Conservation (phyloP, 1,140 invertebrate species). For the Xylocopa sonorina region DNA sequence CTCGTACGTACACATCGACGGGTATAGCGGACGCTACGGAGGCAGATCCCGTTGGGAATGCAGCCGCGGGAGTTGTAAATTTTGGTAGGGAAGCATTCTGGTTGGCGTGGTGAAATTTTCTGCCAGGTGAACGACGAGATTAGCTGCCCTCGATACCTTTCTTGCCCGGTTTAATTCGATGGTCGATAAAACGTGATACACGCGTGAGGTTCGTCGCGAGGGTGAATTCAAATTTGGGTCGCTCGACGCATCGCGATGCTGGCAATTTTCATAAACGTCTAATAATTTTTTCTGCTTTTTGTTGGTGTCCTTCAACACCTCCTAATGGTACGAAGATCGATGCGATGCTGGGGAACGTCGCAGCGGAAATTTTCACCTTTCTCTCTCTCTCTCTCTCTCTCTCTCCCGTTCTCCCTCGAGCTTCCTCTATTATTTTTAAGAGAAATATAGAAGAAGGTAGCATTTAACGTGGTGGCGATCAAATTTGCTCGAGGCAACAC, state of each 20-base stretch:
- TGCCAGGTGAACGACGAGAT: neutral
- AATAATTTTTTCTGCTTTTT: slow-evolving; percentile 16
- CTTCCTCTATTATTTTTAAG: too few relatives aligned
- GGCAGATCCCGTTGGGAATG: neutral
- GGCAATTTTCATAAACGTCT: neutral
- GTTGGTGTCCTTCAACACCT: neutral
- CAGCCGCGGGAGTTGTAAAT: neutral
- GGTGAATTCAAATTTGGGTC: slow-evolving; percentile 16
- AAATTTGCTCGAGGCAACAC: neutral
- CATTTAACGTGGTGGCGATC: neutral
- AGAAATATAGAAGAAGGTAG: neutral
- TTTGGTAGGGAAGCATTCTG: neutral
- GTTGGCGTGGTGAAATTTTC: neutral
- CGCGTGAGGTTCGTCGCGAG: neutral
- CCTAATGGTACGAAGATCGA: too few relatives aligned
- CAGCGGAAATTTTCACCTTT: too few relatives aligned
- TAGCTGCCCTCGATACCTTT: slow-evolving; percentile 5
- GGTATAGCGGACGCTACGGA: neutral
- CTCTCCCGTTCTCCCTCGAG: too few relatives aligned
- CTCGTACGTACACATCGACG: neutral
- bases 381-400: too few relatives aligned
- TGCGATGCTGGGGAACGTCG: too few relatives aligned
- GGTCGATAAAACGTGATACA: slow-evolving; percentile 12
- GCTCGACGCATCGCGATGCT: too few relatives aligned
- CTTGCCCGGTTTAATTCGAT: neutral